Evolutionary conservation across 2,888 invertebrate genomes (phyloP), one percentile per base, ranked within the genome.

Genomic region (Fragum sueziense): DNA sequence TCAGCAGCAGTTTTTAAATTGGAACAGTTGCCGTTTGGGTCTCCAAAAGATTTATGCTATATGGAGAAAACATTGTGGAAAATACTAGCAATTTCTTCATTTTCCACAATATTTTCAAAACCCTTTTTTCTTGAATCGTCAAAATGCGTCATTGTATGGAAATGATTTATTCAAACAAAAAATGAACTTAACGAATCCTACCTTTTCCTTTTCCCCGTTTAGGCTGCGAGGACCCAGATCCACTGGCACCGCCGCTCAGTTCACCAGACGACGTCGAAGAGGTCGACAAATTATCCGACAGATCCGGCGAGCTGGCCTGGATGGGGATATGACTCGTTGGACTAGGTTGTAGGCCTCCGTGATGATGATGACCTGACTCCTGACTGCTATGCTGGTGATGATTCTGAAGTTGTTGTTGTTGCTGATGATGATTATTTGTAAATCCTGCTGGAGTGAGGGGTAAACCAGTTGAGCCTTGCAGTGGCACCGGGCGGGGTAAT

Each of bases 281-380:
- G 22, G 62, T 61, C 29, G 80, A 80, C 22, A 70, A 33, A 25
- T 67, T 57, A n/a, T 59, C 68, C 4, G 72, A 76, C 11, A 70
- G 65, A n/a, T 61, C 34, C 20, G 73, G 62, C 34, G 73, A 52
- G 20, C 41, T 65, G 17, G 65, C 41, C 41, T 33, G 9, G 17
- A 1, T n/a, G 25, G 57, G 25, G 2, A 27, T 11, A 57, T 29
- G 25, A 6, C 61, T 33, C 6, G 20, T 33, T 0, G 65, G 65
- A 22, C 33, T 33, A 25, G 20, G 33, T 37, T 22, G 41, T 9
- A 20, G 33, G 41, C 14, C 22, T 25, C 20, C 22, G 3, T 37
- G 65, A 29, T 61, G 61, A 27, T 31, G 31, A 11, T 61, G 61
- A 57, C 27, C 29, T 11, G 25, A 27, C 25, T 57, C 29, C 2